phyloP scores from a whole-genome alignment of 2,888 invertebrate genomes.

The Eumerus sabulonum region DNA sequence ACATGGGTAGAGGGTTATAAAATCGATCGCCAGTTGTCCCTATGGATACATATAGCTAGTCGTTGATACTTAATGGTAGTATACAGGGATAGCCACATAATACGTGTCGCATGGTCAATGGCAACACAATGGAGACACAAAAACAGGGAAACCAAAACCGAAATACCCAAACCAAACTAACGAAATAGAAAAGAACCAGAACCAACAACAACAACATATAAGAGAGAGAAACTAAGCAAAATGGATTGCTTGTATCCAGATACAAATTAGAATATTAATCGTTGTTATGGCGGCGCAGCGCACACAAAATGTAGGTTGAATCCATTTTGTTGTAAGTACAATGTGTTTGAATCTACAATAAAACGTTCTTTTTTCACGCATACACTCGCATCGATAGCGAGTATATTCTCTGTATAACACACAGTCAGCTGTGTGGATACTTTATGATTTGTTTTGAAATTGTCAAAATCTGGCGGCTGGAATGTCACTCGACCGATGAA shows the following conservation, averaged over 20 bases:
- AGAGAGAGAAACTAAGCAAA: slow-evolving; percentile 41
- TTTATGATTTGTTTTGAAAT: slow-evolving; percentile 78
- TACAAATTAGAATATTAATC: slow-evolving; percentile 69
- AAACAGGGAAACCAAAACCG: slow-evolving; percentile 46
- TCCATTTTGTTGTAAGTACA: slow-evolving; percentile 62
- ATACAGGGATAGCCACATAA: slow-evolving; percentile 38
- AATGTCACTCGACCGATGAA: slow-evolving; percentile 51
- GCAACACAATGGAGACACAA: slow-evolving; percentile 65
- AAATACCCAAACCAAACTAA: slow-evolving; percentile 1
- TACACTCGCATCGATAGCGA: slow-evolving; percentile 28
- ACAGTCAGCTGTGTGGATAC: slow-evolving; percentile 68
- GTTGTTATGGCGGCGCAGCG: slow-evolving; percentile 68
- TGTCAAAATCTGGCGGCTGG: slow-evolving; percentile 76
- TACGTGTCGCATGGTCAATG: slow-evolving; percentile 67
- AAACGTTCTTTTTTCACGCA: too few relatives aligned
- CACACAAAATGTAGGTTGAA: slow-evolving; percentile 68
- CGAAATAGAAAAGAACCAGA: background rate
- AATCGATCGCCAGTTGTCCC: slow-evolving; percentile 57
- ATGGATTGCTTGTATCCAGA: slow-evolving; percentile 67
- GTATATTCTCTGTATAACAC: background rate
- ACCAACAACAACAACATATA: slow-evolving; percentile 8
- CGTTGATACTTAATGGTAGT: slow-evolving; percentile 2
- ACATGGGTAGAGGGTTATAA: too few relatives aligned
- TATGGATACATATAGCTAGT: slow-evolving; percentile 32
- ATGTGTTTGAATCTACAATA: too few relatives aligned